These are phyloP conservation scores for Microplitis deprimator DNA, from an alignment of 2,888 invertebrate genomes.

Conservation along the genomic window DNA sequence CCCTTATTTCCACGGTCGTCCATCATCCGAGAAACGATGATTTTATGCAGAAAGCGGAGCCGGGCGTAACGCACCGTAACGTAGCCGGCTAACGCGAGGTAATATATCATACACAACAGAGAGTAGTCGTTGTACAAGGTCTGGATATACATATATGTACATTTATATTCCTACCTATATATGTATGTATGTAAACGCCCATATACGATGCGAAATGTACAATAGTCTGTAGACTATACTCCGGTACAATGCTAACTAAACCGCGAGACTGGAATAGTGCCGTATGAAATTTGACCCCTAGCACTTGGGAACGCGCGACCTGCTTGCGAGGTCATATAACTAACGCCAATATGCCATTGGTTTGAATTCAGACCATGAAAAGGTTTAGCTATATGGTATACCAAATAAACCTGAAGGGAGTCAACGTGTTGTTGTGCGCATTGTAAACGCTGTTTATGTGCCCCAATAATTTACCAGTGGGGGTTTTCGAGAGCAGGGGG, in stretches of 20 bases:
- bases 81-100: constrained; percentile 36
- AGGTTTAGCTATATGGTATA: neutral
- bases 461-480: constrained; percentile 16
- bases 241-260: neutral
- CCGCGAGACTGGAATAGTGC: constrained; percentile 2
- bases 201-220: constrained; percentile 8
- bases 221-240: neutral
- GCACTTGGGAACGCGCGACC: constrained; percentile 16
- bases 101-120: constrained; percentile 34
- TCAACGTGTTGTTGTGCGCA: neutral
- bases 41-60: constrained; percentile 64
- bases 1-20: constrained; percentile 56
- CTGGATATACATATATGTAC: neutral
- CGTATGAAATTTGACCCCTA: constrained; percentile 9
- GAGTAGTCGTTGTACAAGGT: constrained; percentile 4
- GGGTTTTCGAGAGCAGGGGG: neutral
- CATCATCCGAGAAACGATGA: constrained; percentile 65
- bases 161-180: constrained; percentile 1
- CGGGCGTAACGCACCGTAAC: constrained; percentile 55
- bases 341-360: constrained; percentile 12
- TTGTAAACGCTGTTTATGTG: constrained; percentile 12
- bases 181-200: neutral
- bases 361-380: constrained; percentile 10
- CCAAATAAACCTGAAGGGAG: constrained; percentile 12
- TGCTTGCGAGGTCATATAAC: constrained; percentile 20